phyloP scores from a whole-genome alignment of 1,140 invertebrate species.

The Drosophila takahashii region DNA sequence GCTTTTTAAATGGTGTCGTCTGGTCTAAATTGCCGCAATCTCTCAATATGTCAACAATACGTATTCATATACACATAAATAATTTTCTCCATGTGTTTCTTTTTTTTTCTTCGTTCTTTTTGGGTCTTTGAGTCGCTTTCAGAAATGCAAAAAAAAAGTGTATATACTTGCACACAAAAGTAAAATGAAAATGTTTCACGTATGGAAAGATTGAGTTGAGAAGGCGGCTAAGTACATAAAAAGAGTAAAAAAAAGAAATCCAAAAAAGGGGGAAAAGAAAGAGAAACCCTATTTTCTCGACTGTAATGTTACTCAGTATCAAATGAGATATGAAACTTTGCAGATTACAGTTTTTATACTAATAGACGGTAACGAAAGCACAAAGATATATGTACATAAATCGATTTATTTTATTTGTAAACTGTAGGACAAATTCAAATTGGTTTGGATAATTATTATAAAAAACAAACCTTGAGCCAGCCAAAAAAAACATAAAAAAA shows the following conservation, averaged over 20 bases:
- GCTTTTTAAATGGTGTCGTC: slow-evolving; percentile 54
- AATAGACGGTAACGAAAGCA: no score
- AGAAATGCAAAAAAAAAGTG: slow-evolving; percentile 28
- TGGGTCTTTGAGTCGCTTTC: slow-evolving; percentile 27
- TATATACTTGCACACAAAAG: slow-evolving; percentile 17
- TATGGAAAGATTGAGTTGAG: slow-evolving; percentile 63
- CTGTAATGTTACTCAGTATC: slow-evolving; percentile 3
- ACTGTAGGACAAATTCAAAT: no score
- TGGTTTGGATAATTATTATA: no score
- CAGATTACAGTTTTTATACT: neutral
- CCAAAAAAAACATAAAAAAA: no score
- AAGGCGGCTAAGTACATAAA: slow-evolving; percentile 50
- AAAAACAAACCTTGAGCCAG: no score
- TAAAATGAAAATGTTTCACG: slow-evolving; percentile 65
- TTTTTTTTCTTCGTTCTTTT: slow-evolving; percentile 1
- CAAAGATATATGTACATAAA: no score
- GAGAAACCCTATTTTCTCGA: neutral
- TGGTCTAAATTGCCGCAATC: slow-evolving; percentile 51
- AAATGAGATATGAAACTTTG: neutral
- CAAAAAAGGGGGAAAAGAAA: slow-evolving; percentile 10
- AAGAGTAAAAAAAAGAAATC: slow-evolving; percentile 21
- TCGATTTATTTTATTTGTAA: no score
- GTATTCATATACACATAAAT: slow-evolving; percentile 20
- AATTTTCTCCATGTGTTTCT: slow-evolving; percentile 2
- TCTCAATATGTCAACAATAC: slow-evolving; percentile 49